Conservation (phyloP, 2,888 invertebrate genomes). For the Chrysolina americana region DNA sequence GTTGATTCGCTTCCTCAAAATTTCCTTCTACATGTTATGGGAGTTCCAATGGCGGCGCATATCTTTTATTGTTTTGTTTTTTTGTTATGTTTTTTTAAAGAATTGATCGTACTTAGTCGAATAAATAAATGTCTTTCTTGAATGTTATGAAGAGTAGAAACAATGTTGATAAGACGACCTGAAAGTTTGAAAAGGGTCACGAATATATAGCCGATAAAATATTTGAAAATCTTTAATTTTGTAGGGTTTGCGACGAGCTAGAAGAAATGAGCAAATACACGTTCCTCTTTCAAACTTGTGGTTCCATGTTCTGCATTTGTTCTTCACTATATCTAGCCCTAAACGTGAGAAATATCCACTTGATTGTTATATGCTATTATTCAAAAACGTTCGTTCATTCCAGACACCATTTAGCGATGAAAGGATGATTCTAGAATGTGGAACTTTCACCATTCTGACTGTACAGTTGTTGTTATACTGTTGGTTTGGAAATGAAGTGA, state of each 20-base stretch:
- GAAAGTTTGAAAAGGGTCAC: no score
- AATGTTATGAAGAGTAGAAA: no score
- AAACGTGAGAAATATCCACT: conserved; percentile 53
- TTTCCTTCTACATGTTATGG: no score
- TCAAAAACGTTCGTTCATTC: conserved; percentile 25
- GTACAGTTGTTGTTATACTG: conserved; percentile 57
- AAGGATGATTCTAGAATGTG: conserved; percentile 60
- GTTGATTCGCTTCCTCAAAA: no score
- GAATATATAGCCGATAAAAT: no score
- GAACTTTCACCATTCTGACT: conserved; percentile 61
- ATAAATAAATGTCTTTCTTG: no score
- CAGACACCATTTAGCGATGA: conserved; percentile 58
- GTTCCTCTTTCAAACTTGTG: conserved; percentile 60
- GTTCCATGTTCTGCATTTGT: conserved; percentile 62
- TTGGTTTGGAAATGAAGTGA: conserved; percentile 64
- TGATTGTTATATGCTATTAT: background rate
- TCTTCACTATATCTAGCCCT: conserved; percentile 63
- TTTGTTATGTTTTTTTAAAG: no score
- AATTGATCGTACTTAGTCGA: no score
- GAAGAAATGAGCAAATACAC: conserved; percentile 59
- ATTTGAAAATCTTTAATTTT: no score
- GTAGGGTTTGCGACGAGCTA: conserved; percentile 57
- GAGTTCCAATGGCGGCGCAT: no score
- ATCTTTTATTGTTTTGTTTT: no score
- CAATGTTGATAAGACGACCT: no score